Conservation (phyloP, 2,797 vertebrate genomes). For the Acanthis flammea region DNA sequence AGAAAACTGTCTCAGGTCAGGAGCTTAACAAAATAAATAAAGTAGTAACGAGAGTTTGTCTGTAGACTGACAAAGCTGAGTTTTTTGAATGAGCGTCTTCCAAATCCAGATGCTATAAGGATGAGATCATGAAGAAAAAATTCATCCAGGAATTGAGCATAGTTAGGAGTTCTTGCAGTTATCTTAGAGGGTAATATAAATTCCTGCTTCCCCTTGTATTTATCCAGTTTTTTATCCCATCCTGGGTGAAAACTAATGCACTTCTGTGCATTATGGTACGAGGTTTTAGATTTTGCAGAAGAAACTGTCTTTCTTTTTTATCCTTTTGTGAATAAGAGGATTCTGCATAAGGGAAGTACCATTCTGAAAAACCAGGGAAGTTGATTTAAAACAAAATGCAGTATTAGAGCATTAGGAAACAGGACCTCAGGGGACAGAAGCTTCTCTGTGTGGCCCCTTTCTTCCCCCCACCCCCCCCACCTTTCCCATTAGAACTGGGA, state of each 20-base stretch:
- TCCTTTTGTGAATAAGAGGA: not conserved
- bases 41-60: not conserved
- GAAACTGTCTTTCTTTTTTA: not conserved
- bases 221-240: not conserved
- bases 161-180: not conserved
- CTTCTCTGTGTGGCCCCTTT: not conserved
- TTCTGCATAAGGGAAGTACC: not conserved
- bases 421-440: not conserved
- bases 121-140: constrained; percentile 39
- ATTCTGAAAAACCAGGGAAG: not conserved
- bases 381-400: not conserved
- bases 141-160: not conserved
- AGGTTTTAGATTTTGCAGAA: not conserved
- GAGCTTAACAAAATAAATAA: not conserved
- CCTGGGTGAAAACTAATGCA: not conserved
- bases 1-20: not conserved
- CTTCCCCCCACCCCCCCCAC: accelerated
- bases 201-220: not conserved
- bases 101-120: not conserved
- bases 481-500: not conserved
- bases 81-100: not conserved
- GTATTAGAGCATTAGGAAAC: not conserved
- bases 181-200: not conserved
- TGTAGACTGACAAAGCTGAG: not conserved
- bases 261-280: not conserved